Percentiles rank a stretch among this genome's conserved stretches.
phyloP scores from a whole-genome alignment of 2,888 invertebrate genomes.

The Brachyptera putata region DNA sequence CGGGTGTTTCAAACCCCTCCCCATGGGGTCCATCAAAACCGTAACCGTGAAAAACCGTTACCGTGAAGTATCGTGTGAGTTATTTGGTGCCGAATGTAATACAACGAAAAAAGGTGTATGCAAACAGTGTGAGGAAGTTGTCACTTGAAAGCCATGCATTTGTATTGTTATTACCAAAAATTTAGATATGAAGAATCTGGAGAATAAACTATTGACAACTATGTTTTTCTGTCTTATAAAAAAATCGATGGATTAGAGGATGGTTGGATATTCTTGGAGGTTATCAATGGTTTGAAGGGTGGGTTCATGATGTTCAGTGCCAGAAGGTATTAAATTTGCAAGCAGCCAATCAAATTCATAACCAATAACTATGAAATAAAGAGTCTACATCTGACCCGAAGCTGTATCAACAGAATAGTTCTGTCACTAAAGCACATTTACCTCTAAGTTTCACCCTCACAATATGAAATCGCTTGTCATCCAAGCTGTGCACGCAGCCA shows the following conservation, averaged over 20 bases:
- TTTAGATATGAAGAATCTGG: neutral
- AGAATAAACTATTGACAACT: neutral
- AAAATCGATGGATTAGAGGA: neutral
- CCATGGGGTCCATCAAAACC: neutral
- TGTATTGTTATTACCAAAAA: constrained; percentile 13
- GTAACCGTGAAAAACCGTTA: too few species aligned
- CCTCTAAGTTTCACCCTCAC: too few species aligned
- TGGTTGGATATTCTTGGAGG: neutral
- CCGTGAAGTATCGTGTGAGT: too few species aligned
- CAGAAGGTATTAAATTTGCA: constrained; percentile 19
- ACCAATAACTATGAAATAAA: too few species aligned
- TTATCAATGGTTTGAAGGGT: neutral
- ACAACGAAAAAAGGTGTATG: neutral
- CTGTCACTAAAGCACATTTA: too few species aligned
- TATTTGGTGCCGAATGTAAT: neutral
- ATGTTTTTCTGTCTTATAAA: neutral
- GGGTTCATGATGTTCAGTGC: neutral
- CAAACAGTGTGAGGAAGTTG: too few species aligned
- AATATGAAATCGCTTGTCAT: too few species aligned
- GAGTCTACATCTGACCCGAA: too few species aligned
- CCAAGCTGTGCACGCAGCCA: too few species aligned
- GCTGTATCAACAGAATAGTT: too few species aligned
- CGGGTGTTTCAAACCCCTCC: constrained; percentile 15
- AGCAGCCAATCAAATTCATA: constrained; percentile 12
- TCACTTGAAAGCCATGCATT: constrained; percentile 18